Evolutionary conservation across 2,888 invertebrate genomes (phyloP), one percentile per base, ranked within the genome.

Genomic region (Lydus trimaculatus): DNA sequence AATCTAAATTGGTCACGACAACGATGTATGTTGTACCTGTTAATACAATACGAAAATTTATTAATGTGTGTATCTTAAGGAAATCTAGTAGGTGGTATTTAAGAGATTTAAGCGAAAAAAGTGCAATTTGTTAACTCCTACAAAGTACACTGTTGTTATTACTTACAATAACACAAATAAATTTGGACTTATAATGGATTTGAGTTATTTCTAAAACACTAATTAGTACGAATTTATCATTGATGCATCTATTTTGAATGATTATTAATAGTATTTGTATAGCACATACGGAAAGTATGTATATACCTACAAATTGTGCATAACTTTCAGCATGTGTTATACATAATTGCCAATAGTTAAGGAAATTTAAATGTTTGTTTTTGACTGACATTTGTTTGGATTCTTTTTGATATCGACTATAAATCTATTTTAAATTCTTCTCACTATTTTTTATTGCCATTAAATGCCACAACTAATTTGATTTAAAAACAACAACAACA

Each of bases 401-500:
- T 48, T 48, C 20, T 20, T 20, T 48, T 20, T 48, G 48, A 48
- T 48, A 48, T 48, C 20, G 48, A 9, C 13, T 9, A 48, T 48
- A 48, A 48, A 48, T 48, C 20, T 48, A 36, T 36, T 17, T 17
- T 43, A 43, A 5, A 43, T 43, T 43, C 43, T 43, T 43, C 17
- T 43, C 43, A 5, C 17, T 17, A 9, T 64, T 48, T 58, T 68
- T 68, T 68, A 68, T 64, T 23, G 65, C 58, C 62, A 65, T 62
- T 68, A 68, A 68, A 58, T 31, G 68, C 65, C 68, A 68, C 65
- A 58, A 62, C 62, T 61, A 68, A 65, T 65, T 64, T 68, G 68
- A 68, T 68, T 68, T 68, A 64, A 65, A 64, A 48, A 48, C 48
- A 48, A 48, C 20, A 48, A 20, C 1, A 28, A 5, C 33, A 64